phyloP scores from a whole-genome alignment of 2,113 vertebrate genomes.

The Larimichthys crocea region DNA sequence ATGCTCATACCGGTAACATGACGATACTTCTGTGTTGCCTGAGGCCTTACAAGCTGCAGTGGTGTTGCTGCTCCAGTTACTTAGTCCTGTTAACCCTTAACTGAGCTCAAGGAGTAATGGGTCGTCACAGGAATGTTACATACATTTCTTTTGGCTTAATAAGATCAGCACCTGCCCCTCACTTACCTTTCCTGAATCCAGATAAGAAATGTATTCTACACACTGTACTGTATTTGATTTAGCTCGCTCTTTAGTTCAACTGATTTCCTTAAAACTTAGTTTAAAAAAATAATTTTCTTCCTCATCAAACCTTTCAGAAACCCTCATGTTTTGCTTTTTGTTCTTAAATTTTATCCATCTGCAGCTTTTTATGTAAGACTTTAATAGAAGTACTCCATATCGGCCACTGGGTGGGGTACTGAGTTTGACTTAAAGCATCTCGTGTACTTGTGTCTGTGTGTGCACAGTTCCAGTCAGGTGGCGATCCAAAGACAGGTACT shows the following conservation, averaged over 20 bases:
- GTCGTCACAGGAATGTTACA: constrained; percentile 3
- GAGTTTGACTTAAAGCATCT: constrained; percentile 28
- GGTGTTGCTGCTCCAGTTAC: constrained; percentile 32
- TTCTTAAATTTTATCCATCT: background rate
- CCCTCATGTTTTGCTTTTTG: background rate
- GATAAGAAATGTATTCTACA: background rate
- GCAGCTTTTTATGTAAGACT: background rate
- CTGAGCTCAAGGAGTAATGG: background rate
- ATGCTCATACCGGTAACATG: constrained; percentile 93
- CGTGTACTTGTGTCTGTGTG: constrained; percentile 16
- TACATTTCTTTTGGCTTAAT: constrained; percentile 15
- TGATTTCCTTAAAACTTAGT: background rate
- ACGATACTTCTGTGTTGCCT: constrained; percentile 2
- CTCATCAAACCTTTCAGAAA: background rate
- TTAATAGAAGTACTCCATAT: constrained; percentile 20
- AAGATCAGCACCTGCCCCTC: background rate
- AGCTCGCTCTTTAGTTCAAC: background rate
- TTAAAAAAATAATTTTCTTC: background rate
- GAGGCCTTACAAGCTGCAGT: constrained; percentile 8
- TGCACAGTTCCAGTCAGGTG: constrained; percentile 92
- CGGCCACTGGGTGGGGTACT: constrained; percentile 66
- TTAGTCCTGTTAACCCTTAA: constrained; percentile 43
- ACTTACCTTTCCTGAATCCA: background rate
- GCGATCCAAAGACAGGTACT: constrained; percentile 87
- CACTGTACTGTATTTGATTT: background rate